Evolutionary conservation across 2,797 vertebrate genomes (phyloP), one percentile per base, ranked within the genome.

Genomic region (Ceryle rudis): DNA sequence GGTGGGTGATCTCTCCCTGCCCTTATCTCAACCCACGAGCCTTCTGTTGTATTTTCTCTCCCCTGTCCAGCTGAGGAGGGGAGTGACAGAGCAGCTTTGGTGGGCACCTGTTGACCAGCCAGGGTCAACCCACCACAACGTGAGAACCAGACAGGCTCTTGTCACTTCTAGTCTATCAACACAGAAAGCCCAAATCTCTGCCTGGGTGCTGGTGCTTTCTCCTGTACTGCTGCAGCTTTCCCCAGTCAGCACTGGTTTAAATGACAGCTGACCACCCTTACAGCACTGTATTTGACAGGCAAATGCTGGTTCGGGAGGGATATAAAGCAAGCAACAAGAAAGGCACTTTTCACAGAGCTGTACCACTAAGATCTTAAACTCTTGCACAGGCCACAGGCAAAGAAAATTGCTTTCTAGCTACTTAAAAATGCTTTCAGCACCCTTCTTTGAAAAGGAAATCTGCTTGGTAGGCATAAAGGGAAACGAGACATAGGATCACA

Each of bases 291-390:
- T 72, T 77, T 84, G 74, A 72, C 42, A 70, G 67, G 77, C 46
- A 54, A 81, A 67, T 3, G 9, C 72, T 87, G 74, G 74, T 54
- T 69, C 80, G 41, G 12, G 26, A 66, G 71, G 55, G 61, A 75
- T 37, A 92, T 95, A 88, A 95, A 62, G n/a, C 44, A 81, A 92
- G 26, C 42, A 52, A 80, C 31, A 52, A 52, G 73, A 80, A 67
- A 65, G 49, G 41, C 44, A 39, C 7, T 86, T 80, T 66, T 79
- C 62, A 69, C n/a, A 81, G 89, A 80, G 39, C 66, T 55, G 2
- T 70, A 46, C 42, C 29, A 44, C 47, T 54, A 60, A 52, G 83
- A 65, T 78, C 74, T 86, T 83, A 75, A 92, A 71, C 80, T 83
- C 72, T 74, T 88, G 44, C 67, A 66, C 46, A 84, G 66, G 66